Conservation (phyloP, 2,113 vertebrate genomes). For the Zosterops japonicus region DNA sequence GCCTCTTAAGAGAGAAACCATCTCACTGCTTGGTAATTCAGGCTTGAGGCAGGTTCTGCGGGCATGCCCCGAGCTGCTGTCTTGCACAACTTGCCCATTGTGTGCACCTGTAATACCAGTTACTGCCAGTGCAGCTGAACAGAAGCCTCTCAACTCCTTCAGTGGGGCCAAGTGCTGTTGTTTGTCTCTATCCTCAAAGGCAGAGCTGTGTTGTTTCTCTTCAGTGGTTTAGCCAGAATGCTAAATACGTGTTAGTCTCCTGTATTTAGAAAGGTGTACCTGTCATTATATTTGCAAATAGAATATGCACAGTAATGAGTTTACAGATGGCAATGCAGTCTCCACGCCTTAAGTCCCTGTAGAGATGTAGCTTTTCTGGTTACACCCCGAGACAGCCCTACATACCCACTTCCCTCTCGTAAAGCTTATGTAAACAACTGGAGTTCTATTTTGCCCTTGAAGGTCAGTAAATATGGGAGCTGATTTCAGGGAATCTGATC, state of each 20-base stretch:
- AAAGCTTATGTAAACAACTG: constrained; percentile 22
- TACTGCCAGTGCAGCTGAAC: not conserved
- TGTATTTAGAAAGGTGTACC: not conserved
- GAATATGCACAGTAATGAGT: not conserved
- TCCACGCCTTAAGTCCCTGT: not conserved
- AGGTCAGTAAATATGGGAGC: constrained; percentile 7
- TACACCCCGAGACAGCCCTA: not conserved
- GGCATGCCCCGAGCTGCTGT: not conserved
- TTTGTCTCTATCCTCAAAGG: not conserved
- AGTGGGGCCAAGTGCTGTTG: not conserved
- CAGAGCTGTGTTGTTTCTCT: not conserved
- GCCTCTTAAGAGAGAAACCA: not conserved
- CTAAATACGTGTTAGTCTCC: not conserved
- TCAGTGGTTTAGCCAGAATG: not conserved
- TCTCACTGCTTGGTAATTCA: not conserved
- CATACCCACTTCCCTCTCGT: not conserved
- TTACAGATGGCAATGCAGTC: not conserved
- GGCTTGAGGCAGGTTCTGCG: not conserved
- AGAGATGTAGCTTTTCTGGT: not conserved
- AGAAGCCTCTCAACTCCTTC: not conserved
- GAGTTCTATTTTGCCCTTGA: constrained; percentile 12
- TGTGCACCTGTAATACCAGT: not conserved
- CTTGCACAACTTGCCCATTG: not conserved
- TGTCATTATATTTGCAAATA: not conserved
- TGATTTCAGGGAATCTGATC: constrained; percentile 49